Evolutionary conservation across 2,888 invertebrate genomes (phyloP).

Genomic region (Platycheirus albimanus): DNA sequence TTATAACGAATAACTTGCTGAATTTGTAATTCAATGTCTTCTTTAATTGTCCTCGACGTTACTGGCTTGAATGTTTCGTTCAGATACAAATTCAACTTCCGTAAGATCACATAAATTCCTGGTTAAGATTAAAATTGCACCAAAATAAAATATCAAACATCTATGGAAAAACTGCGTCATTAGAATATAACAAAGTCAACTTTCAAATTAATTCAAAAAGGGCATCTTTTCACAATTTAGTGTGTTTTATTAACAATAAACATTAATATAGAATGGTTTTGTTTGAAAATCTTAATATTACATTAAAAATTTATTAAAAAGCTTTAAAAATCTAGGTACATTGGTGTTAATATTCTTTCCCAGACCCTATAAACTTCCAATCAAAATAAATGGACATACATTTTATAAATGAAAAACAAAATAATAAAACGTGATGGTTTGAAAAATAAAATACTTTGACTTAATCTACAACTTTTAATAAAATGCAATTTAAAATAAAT

Average conservation of each 20-base stretch:
- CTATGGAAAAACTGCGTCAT: too few species aligned
- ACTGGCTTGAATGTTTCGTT: too few species aligned
- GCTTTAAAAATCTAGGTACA: slow-evolving; percentile 67
- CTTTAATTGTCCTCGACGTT: too few species aligned
- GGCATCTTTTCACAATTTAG: slow-evolving; percentile 9
- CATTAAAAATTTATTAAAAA: slow-evolving; percentile 59
- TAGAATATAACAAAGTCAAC: too few species aligned
- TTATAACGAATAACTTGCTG: too few species aligned
- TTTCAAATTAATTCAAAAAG: too few species aligned
- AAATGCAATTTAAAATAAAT: slow-evolving; percentile 64
- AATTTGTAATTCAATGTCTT: too few species aligned
- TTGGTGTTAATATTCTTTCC: slow-evolving; percentile 50
- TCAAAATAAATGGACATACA: slow-evolving; percentile 37
- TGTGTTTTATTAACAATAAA: slow-evolving; percentile 54
- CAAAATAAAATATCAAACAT: too few species aligned
- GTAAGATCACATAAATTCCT: too few species aligned
- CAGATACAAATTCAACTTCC: too few species aligned
- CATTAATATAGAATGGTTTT: slow-evolving; percentile 61
- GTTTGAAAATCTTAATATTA: slow-evolving; percentile 49
- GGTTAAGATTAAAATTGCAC: too few species aligned
- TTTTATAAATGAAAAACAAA: slow-evolving; percentile 42
- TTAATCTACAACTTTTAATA: slow-evolving; percentile 40
- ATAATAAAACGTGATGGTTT: slow-evolving; percentile 51
- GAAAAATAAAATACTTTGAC: slow-evolving; percentile 31
- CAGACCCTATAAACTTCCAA: slow-evolving; percentile 53